Evolutionary conservation across 2,113 vertebrate genomes (phyloP).

Genomic region (Neogale vison): DNA sequence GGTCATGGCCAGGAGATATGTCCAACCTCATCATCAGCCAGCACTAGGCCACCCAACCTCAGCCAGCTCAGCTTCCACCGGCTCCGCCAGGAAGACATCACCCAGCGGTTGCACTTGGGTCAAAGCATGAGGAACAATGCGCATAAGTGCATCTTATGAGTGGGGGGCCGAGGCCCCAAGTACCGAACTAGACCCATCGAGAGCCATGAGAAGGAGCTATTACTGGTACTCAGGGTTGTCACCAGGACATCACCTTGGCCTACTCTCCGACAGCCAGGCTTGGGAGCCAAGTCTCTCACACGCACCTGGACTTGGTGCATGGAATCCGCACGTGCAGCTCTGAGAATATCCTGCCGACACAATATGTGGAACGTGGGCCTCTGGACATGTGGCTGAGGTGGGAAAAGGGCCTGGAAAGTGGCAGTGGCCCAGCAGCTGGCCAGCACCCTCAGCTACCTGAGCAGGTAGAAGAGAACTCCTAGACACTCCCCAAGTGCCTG

Average conservation of each 20-base stretch:
- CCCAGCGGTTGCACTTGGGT: conserved; percentile 91
- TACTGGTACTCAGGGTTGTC: conserved; percentile 94
- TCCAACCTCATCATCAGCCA: conserved; percentile 89
- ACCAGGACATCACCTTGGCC: conserved; percentile 91
- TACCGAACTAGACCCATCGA: conserved; percentile 82
- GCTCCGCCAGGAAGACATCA: conserved; percentile 90
- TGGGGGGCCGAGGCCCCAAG: neutral
- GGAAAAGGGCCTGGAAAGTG: conserved; percentile 93
- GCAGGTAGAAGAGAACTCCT: conserved; percentile 92
- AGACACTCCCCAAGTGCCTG: conserved; percentile 92
- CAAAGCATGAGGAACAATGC: conserved; percentile 94
- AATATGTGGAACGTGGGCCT: conserved; percentile 93
- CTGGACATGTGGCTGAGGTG: conserved; percentile 91
- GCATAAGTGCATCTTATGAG: conserved; percentile 82
- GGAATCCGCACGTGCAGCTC: conserved; percentile 92
- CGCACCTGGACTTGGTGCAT: conserved; percentile 93
- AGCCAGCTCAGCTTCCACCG: conserved; percentile 91
- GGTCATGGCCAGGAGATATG: conserved; percentile 89
- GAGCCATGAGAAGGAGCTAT: conserved; percentile 78
- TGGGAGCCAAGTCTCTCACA: conserved; percentile 95
- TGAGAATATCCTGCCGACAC: conserved; percentile 95
- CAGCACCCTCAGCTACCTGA: conserved; percentile 94
- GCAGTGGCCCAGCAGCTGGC: conserved; percentile 92
- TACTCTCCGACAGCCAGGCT: conserved; percentile 95
- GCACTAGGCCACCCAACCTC: conserved; percentile 79